Percentiles rank a stretch among this genome's conserved stretches.
phyloP scores from a whole-genome alignment of 1,140 invertebrate genomes.

The Odontomachus brunneus region DNA sequence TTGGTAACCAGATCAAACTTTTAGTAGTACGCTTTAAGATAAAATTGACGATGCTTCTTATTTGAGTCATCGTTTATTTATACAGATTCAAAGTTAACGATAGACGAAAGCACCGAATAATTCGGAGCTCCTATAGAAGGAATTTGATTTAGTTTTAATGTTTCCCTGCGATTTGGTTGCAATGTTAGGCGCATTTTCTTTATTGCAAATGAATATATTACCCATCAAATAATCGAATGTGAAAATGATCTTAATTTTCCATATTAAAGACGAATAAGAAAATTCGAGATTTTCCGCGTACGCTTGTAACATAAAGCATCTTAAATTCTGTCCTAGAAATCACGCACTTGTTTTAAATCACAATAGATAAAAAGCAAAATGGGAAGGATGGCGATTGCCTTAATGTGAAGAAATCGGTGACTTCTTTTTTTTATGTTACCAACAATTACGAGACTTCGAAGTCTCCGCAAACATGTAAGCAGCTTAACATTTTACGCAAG shows the following conservation, averaged over 20 bases:
- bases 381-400: not conserved
- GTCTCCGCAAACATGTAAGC: not conserved
- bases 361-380: not conserved
- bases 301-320: not conserved
- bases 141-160: conserved; percentile 18
- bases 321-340: conserved; percentile 9
- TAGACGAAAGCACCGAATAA: not conserved
- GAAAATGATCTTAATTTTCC: not conserved
- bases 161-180: not conserved
- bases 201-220: too few relatives aligned
- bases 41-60: not conserved
- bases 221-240: not conserved
- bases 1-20: not conserved
- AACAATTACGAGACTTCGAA: not conserved
- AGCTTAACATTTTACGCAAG: conserved; percentile 5
- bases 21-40: not conserved
- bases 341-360: not conserved
- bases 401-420: not conserved
- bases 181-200: conserved; percentile 8
- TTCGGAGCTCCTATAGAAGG: not conserved
- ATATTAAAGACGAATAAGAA: not conserved
- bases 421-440: not conserved
- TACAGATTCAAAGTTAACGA: conserved; percentile 10
- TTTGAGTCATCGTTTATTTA: conserved; percentile 10
- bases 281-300: not conserved